Conservation (phyloP, 2,888 invertebrate genomes). For the Hyposoter dolosus region DNA sequence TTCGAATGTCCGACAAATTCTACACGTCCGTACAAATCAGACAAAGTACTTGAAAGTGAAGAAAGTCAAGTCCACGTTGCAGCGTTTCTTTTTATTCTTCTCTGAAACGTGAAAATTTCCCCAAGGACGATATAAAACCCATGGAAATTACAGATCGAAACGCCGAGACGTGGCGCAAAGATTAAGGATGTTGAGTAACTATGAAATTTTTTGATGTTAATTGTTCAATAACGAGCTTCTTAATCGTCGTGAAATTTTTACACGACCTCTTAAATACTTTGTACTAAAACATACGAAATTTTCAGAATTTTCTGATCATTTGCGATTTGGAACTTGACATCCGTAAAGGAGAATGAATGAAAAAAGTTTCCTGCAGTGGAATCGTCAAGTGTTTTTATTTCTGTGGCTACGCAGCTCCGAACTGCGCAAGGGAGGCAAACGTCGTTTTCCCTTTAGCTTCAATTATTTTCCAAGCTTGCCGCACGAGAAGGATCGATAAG, state of each 20-base stretch:
- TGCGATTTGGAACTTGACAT: too few relatives aligned
- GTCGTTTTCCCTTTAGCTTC: constrained; percentile 25
- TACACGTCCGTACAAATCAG: neutral
- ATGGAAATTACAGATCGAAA: neutral
- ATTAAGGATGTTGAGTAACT: neutral
- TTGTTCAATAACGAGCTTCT: too few relatives aligned
- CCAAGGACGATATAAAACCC: neutral
- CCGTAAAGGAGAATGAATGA: neutral
- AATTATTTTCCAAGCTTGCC: constrained; percentile 29
- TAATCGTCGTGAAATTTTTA: too few relatives aligned
- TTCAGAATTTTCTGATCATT: too few relatives aligned
- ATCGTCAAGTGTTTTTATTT: constrained; percentile 1
- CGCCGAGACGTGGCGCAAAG: neutral
- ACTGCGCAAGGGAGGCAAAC: constrained; percentile 37
- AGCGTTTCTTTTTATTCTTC: neutral
- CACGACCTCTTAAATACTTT: too few relatives aligned
- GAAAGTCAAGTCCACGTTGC: neutral
- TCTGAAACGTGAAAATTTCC: neutral
- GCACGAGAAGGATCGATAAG: constrained; percentile 57
- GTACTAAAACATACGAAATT: too few relatives aligned
- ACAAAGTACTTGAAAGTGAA: neutral
- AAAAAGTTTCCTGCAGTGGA: neutral
- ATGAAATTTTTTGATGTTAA: too few relatives aligned
- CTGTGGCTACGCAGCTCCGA: constrained; percentile 50
- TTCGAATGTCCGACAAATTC: constrained; percentile 3